Evolutionary conservation across 1,140 invertebrate genomes (phyloP).

Genomic region (Drosophila lacteicornis): DNA sequence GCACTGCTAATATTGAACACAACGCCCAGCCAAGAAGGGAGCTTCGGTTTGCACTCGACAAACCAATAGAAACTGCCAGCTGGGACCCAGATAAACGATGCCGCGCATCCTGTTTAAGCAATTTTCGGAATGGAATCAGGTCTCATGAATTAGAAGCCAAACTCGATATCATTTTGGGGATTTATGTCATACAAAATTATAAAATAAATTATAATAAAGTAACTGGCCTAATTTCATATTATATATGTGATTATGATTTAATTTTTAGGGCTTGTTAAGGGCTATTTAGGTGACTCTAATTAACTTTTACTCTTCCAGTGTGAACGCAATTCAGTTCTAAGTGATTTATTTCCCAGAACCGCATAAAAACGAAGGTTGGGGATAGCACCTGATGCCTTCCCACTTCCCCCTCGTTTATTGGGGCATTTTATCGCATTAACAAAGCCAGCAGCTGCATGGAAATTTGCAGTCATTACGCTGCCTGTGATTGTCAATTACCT

Average conservation of each 20-base stretch:
- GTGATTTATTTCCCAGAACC: conserved; percentile 28
- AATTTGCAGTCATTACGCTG: conserved; percentile 50
- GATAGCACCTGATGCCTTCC: conserved; percentile 15
- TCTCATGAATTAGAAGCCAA: conserved; percentile 13
- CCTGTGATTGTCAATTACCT: conserved; percentile 45
- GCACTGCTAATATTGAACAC: conserved; percentile 44
- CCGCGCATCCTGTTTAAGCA: conserved; percentile 26
- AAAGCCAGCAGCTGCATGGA: conserved; percentile 33
- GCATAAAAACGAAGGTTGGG: not conserved
- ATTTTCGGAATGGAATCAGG: conserved; percentile 6
- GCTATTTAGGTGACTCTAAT: not conserved
- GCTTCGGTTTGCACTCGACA: not conserved
- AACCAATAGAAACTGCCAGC: conserved; percentile 4
- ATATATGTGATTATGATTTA: too few species aligned
- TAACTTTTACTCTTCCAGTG: not conserved
- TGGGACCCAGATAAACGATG: conserved; percentile 22
- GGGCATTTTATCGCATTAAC: conserved; percentile 28
- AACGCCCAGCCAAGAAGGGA: not conserved
- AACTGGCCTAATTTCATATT: too few species aligned
- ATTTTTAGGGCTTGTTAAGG: too few species aligned
- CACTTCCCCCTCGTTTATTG: conserved; percentile 14
- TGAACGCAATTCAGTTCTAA: not conserved
- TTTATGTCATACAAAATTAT: too few species aligned
- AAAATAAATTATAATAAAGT: too few species aligned
- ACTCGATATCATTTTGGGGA: not conserved